phyloP scores from a whole-genome alignment of 2,113 vertebrate species.

The Mirounga angustirostris region DNA sequence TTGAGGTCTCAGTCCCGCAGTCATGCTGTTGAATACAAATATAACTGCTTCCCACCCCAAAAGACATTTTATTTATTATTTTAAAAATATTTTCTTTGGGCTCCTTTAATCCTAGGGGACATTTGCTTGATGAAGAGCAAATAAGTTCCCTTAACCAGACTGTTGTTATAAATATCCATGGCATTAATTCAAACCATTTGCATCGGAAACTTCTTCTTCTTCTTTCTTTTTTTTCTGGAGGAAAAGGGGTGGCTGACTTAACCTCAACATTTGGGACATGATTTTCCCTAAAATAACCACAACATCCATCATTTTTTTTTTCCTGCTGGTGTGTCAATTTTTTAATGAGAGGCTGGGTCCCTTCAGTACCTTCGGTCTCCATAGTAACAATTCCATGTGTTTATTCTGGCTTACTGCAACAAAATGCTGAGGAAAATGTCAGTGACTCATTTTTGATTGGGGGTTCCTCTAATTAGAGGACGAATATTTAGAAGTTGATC shows the following conservation, averaged over 20 bases:
- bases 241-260: constrained; percentile 64
- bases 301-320: constrained; percentile 74
- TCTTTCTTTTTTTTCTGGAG: constrained; percentile 15
- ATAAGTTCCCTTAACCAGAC: constrained; percentile 65
- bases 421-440: constrained; percentile 68
- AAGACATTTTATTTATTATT: constrained; percentile 78
- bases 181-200: constrained; percentile 74
- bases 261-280: constrained; percentile 61
- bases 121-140: constrained; percentile 78
- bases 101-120: constrained; percentile 68
- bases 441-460: constrained; percentile 82
- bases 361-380: constrained; percentile 73
- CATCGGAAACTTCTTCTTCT: constrained; percentile 38
- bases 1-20: constrained; percentile 41
- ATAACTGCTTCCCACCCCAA: constrained; percentile 73
- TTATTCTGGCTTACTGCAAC: constrained; percentile 74
- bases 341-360: constrained; percentile 67
- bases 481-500: constrained; percentile 77
- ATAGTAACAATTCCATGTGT: constrained; percentile 70
- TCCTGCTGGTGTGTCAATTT: constrained; percentile 79
- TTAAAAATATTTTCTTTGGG: constrained; percentile 83
- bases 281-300: constrained; percentile 79
- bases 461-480: constrained; percentile 76
- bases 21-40: constrained; percentile 61
- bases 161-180: constrained; percentile 76